Percentiles rank a stretch among this genome's conserved stretches.
Conservation (phyloP, 2,888 invertebrate genomes). For the Alcis repandata region DNA sequence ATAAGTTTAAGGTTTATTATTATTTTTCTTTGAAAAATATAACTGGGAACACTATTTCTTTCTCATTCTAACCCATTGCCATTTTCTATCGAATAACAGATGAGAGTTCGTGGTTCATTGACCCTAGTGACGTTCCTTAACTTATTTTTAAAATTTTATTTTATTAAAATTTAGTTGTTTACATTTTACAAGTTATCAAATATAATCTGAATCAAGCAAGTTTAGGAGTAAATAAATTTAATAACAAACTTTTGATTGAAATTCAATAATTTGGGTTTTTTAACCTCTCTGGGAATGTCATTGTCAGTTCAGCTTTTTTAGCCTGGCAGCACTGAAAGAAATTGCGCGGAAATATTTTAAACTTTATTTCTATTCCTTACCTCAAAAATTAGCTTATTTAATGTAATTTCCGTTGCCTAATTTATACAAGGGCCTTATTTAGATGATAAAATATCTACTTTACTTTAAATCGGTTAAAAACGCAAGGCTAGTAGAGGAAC, state of each 20-base stretch:
- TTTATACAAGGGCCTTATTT: not conserved
- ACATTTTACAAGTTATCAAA: no score
- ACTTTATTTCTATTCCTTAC: not conserved
- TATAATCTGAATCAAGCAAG: no score
- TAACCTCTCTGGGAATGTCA: not conserved
- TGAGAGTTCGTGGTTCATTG: not conserved
- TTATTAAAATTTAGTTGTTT: no score
- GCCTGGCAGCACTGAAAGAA: not conserved
- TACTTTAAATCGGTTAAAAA: not conserved
- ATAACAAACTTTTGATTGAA: no score
- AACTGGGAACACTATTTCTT: slow-evolving; percentile 21
- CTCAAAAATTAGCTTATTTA: not conserved
- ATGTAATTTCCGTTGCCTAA: not conserved
- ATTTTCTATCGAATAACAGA: not conserved
- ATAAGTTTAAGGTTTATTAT: not conserved
- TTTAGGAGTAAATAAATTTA: no score
- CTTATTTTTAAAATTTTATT: no score
- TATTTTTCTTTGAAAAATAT: not conserved
- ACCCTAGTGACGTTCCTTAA: no score
- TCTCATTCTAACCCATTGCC: not conserved
- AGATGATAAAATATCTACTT: not conserved
- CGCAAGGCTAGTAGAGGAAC: no score
- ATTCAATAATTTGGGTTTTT: slow-evolving; percentile 10
- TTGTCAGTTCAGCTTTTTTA: not conserved
- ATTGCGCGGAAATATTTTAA: slow-evolving; percentile 13